Percentiles rank a stretch among this genome's conserved stretches.
Evolutionary conservation across 53 echinoderm and acorn worm species (phyloP).

Genomic region (Glandiceps talaboti): DNA sequence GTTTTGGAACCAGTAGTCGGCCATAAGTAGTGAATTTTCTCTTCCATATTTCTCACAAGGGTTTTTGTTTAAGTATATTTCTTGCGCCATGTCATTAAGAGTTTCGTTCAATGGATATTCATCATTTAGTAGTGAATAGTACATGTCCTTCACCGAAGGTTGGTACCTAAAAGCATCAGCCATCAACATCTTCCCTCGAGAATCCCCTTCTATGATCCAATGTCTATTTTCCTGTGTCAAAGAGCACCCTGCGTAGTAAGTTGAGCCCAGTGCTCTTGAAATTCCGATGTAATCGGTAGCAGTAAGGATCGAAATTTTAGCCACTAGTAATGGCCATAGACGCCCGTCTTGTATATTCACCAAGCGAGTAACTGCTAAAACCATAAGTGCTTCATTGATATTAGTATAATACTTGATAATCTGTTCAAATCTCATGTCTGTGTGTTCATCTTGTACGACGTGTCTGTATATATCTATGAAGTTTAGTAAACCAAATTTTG

Average conservation of each 20-base stretch:
- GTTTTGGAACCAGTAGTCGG: constrained; percentile 40
- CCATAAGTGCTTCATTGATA: constrained; percentile 33
- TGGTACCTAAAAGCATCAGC: background rate
- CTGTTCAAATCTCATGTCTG: background rate
- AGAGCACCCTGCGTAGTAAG: constrained; percentile 45
- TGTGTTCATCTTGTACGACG: background rate
- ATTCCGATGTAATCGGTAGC: constrained; percentile 51
- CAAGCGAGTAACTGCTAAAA: constrained; percentile 8
- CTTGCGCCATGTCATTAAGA: background rate
- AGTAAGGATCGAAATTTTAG: constrained; percentile 37
- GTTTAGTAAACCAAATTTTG: constrained; percentile 8
- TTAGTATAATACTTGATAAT: constrained; percentile 41
- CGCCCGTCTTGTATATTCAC: constrained; percentile 20
- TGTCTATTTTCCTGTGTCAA: constrained; percentile 13
- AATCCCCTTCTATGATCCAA: constrained; percentile 27
- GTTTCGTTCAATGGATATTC: background rate
- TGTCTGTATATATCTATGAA: constrained; percentile 6
- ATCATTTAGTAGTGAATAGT: background rate
- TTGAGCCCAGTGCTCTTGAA: constrained; percentile 49
- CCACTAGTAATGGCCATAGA: constrained; percentile 39
- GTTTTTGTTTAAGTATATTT: background rate
- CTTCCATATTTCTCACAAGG: background rate
- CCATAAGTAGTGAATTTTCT: background rate
- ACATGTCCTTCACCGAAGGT: background rate
- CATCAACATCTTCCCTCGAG: constrained; percentile 26